A percentile compares a stretch with the other conserved stretches of the same genome.
phyloP scores from a whole-genome alignment of 2,797 vertebrate genomes.

The Manis pentadactyla region DNA sequence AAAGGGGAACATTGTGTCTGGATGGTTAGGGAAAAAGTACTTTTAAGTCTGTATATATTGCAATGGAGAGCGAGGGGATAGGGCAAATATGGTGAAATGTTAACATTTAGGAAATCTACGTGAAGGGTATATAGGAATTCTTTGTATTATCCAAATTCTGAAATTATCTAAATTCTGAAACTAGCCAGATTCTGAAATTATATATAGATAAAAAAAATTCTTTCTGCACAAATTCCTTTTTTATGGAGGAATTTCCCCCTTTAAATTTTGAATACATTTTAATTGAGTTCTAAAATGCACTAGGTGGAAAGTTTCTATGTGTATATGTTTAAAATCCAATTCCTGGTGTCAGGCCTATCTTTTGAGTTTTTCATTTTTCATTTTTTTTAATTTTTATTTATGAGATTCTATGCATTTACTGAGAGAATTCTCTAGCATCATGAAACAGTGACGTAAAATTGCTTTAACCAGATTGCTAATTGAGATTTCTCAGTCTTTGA shows the following conservation, averaged over 20 bases:
- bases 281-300: slow-evolving; percentile 27
- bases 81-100: background rate
- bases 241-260: background rate
- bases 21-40: background rate
- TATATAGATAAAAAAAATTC: background rate
- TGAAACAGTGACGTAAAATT: slow-evolving; percentile 24
- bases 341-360: background rate
- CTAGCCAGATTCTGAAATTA: background rate
- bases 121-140: background rate
- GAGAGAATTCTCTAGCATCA: background rate
- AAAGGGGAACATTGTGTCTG: background rate
- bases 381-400: background rate
- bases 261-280: background rate
- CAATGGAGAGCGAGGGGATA: background rate
- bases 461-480: slow-evolving; percentile 50
- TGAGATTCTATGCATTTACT: background rate
- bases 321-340: background rate
- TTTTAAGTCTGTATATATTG: background rate
- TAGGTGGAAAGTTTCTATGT: background rate
- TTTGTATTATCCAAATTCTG: background rate
- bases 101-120: slow-evolving; percentile 25
- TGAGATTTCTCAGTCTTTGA: slow-evolving; percentile 48
- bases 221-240: slow-evolving; percentile 1
- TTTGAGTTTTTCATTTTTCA: background rate
- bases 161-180: background rate